Evolutionary conservation across 2,797 vertebrate genomes (phyloP).

Genomic region (Crotalus adamanteus): DNA sequence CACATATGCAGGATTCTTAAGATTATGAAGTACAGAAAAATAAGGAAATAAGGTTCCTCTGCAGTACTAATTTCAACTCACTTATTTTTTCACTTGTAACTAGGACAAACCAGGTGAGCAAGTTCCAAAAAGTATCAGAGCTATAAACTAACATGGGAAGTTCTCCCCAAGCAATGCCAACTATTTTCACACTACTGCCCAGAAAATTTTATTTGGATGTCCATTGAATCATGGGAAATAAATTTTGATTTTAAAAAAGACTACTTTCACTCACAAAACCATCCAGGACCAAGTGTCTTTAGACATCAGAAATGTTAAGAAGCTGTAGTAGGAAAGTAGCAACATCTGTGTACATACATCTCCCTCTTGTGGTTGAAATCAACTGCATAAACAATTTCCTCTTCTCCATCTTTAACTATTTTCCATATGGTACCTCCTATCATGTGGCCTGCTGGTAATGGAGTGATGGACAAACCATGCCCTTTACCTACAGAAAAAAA

Average conservation of each 20-base stretch:
- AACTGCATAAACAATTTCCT: constrained; percentile 96
- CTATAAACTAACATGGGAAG: neutral
- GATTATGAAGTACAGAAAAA: neutral
- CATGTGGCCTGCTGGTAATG: constrained; percentile 97
- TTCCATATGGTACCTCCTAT: constrained; percentile 99
- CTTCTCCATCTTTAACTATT: constrained; percentile 98
- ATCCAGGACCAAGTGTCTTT: neutral
- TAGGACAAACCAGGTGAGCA: neutral
- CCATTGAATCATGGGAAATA: neutral
- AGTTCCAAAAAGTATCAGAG: neutral
- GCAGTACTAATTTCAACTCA: neutral
- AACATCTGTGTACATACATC: constrained; percentile 78
- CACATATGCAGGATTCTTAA: neutral
- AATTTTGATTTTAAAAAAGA: neutral
- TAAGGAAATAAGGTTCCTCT: neutral
- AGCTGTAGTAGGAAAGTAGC: neutral
- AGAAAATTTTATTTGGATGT: neutral
- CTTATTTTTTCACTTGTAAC: neutral
- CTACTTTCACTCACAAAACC: neutral
- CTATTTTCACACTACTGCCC: neutral
- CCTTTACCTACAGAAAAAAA: constrained; percentile 87
- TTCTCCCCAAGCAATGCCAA: neutral
- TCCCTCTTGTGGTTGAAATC: constrained; percentile 99
- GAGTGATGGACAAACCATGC: constrained; percentile 96
- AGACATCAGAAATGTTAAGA: neutral